phyloP scores from a whole-genome alignment of 2,888 invertebrate species.

The Chrysotoxum bicinctum region DNA sequence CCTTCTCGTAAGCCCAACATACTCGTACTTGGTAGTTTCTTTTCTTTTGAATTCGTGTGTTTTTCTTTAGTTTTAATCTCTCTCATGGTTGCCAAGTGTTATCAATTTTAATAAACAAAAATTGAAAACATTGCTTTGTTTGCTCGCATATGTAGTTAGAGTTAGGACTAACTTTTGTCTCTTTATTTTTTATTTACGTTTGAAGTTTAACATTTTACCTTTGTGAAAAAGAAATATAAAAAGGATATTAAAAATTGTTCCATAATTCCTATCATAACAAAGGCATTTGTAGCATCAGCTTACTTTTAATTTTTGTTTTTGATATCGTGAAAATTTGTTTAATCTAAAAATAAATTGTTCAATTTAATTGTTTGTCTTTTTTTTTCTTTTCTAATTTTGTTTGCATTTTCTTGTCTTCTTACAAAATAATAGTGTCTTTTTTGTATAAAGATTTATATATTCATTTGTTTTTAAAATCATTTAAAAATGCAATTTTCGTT shows the following conservation, averaged over 20 bases:
- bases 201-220: slow-evolving; percentile 16
- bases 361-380: not conserved
- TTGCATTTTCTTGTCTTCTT: not conserved
- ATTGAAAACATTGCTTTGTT: slow-evolving; percentile 15
- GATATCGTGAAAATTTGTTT: slow-evolving; percentile 4
- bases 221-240: slow-evolving; percentile 3
- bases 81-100: not conserved
- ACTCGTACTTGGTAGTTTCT: not conserved
- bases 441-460: slow-evolving; percentile 31
- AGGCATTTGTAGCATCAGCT: slow-evolving; percentile 20
- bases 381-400: not conserved
- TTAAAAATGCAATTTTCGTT: slow-evolving; percentile 61
- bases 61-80: not conserved
- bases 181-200: not conserved
- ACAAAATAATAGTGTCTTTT: not conserved
- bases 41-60: not conserved
- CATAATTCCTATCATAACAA: slow-evolving; percentile 23
- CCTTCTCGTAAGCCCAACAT: not conserved
- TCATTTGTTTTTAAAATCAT: not conserved
- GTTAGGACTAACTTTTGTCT: slow-evolving; percentile 12
- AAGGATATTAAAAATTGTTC: not conserved
- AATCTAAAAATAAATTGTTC: not conserved
- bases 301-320: not conserved
- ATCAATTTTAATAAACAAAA: not conserved
- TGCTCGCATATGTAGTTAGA: slow-evolving; percentile 20